phyloP scores from a whole-genome alignment of 2,113 vertebrate species.

The Galemys pyrenaicus region DNA sequence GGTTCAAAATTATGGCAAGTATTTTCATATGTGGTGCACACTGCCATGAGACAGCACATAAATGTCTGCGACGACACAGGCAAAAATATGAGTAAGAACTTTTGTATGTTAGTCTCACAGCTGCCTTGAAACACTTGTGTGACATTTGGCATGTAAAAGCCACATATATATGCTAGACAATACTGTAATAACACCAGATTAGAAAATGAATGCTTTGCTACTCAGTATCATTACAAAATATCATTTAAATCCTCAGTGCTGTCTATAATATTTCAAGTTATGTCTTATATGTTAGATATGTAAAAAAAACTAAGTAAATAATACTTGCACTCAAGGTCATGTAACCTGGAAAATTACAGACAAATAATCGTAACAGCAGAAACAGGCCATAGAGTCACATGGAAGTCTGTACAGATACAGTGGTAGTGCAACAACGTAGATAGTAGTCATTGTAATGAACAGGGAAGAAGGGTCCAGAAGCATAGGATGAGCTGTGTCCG shows the following conservation, averaged over 20 bases:
- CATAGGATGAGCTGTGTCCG: conserved; percentile 59
- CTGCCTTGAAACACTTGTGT: conserved; percentile 54
- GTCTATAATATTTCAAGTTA: conserved; percentile 65
- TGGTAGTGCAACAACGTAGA: conserved; percentile 61
- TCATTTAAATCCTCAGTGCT: conserved; percentile 57
- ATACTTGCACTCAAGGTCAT: conserved; percentile 51
- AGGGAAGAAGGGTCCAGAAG: conserved; percentile 57
- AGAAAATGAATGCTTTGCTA: conserved; percentile 43
- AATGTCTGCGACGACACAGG: conserved; percentile 41
- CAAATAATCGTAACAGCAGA: conserved; percentile 62
- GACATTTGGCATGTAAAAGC: conserved; percentile 55
- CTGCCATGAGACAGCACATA: conserved; percentile 50
- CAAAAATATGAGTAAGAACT: conserved; percentile 35
- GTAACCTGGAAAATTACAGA: conserved; percentile 58
- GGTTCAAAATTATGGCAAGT: conserved; percentile 56
- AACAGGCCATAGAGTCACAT: conserved; percentile 47
- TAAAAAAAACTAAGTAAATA: conserved; percentile 54
- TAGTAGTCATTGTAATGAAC: conserved; percentile 37
- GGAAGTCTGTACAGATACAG: conserved; percentile 65
- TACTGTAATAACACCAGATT: conserved; percentile 18
- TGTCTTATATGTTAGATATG: conserved; percentile 38
- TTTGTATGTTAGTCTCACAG: conserved; percentile 58
- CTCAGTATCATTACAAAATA: conserved; percentile 61
- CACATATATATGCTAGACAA: conserved; percentile 55
- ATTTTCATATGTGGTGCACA: conserved; percentile 6